Evolutionary conservation across 2,113 vertebrate species (phyloP).

Genomic region (Megalops atlanticus): DNA sequence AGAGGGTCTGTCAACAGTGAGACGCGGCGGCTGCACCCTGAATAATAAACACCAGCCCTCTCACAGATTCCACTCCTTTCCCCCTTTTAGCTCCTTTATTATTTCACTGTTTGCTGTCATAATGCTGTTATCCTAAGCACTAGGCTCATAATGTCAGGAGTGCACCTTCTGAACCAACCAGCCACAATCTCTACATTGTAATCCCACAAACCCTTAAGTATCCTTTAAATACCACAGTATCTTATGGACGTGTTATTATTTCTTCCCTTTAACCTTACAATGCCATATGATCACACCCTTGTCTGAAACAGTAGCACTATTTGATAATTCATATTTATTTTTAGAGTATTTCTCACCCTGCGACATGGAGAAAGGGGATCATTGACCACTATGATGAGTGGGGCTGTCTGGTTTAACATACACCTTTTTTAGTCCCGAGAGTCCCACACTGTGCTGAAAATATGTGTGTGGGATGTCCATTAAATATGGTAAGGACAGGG

Average conservation of each 20-base stretch:
- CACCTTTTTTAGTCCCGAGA: background rate
- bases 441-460: conserved; percentile 10
- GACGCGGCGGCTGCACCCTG: conserved; percentile 73
- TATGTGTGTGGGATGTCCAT: background rate
- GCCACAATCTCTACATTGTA: background rate
- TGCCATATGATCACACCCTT: background rate
- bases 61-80: conserved; percentile 50
- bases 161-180: background rate
- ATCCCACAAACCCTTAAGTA: background rate
- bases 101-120: conserved; percentile 3
- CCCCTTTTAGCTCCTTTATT: conserved; percentile 34
- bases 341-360: conserved; percentile 7
- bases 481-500: background rate
- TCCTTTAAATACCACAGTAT: background rate
- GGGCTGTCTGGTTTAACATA: background rate
- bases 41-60: conserved; percentile 78
- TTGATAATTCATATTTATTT: background rate
- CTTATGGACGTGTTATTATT: background rate
- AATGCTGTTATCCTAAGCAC: conserved; percentile 5
- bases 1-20: conserved; percentile 76
- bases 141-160: background rate
- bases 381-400: background rate
- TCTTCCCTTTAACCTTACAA: background rate
- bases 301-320: background rate
- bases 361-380: background rate